These are phyloP conservation scores for Platichthys stellatus DNA, from an alignment of 2,113 vertebrate species.

Conservation along the genomic window DNA sequence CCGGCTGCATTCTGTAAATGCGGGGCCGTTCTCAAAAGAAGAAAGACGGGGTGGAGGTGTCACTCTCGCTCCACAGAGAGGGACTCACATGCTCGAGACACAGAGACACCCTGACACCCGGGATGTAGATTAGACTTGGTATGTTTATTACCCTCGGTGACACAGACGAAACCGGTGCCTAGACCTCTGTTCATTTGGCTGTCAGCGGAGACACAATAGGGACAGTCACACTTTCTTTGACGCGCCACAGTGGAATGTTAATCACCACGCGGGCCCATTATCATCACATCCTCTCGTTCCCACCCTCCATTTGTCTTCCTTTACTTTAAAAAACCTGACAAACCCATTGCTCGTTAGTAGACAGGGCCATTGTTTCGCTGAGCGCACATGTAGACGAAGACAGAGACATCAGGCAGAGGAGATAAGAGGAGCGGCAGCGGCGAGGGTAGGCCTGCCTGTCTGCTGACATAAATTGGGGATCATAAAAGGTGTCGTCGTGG, in stretches of 20 bases:
- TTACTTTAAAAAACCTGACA: conserved; percentile 72
- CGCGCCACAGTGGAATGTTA: conserved; percentile 67
- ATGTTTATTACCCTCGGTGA: conserved; percentile 58
- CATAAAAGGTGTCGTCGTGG: conserved; percentile 67
- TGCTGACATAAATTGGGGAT: conserved; percentile 72
- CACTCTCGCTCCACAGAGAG: conserved; percentile 31
- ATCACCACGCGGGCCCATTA: conserved; percentile 74
- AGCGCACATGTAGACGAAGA: conserved; percentile 63
- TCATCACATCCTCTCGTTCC: conserved; percentile 68
- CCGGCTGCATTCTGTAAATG: conserved; percentile 34
- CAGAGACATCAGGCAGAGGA: conserved; percentile 65
- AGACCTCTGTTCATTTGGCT: conserved; percentile 56
- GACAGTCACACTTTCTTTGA: conserved; percentile 63
- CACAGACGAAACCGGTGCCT: conserved; percentile 39
- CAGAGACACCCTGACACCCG: conserved; percentile 1
- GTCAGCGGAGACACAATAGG: conserved; percentile 68
- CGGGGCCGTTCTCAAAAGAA: conserved; percentile 18
- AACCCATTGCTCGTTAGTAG: conserved; percentile 67
- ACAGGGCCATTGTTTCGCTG: conserved; percentile 72
- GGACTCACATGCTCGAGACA: neutral
- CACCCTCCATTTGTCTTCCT: conserved; percentile 64
- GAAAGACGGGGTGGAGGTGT: conserved; percentile 38
- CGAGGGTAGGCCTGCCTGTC: conserved; percentile 54
- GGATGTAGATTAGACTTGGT: conserved; percentile 58
- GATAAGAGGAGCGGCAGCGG: conserved; percentile 61